These are phyloP conservation scores for Aptenodytes patagonicus DNA, from an alignment of 2,113 vertebrate genomes.

Conservation along the genomic window DNA sequence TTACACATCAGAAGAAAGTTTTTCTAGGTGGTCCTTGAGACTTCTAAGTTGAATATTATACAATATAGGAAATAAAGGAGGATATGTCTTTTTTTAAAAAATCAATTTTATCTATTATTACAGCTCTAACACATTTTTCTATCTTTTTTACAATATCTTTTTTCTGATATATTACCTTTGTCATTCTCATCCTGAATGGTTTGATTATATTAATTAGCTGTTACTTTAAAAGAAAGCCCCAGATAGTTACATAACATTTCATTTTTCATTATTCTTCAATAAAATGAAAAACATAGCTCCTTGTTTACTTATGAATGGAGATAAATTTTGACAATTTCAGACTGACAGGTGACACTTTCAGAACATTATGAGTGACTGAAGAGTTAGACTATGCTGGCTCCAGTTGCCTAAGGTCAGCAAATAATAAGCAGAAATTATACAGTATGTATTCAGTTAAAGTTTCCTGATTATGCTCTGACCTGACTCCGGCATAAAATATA, in stretches of 20 bases:
- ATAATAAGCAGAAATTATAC: slow-evolving; percentile 1
- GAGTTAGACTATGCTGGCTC: background rate
- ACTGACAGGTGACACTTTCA: background rate
- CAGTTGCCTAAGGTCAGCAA: background rate
- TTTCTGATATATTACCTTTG: background rate
- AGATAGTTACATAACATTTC: background rate
- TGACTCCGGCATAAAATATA: background rate
- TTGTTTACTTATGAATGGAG: background rate
- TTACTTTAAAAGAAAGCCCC: background rate
- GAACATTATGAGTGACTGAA: background rate
- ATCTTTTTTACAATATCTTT: background rate
- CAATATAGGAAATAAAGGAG: background rate
- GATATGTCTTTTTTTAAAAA: background rate
- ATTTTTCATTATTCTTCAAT: background rate
- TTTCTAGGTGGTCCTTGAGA: background rate
- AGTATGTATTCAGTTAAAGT: background rate
- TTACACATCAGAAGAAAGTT: background rate
- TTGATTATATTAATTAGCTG: background rate
- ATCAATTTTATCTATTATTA: background rate
- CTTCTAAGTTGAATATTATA: background rate
- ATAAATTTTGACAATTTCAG: background rate
- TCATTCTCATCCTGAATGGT: background rate
- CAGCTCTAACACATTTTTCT: background rate
- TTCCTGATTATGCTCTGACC: background rate
- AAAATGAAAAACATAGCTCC: background rate